Conservation (phyloP, 2,797 vertebrate genomes). For the Microchirus variegatus region DNA sequence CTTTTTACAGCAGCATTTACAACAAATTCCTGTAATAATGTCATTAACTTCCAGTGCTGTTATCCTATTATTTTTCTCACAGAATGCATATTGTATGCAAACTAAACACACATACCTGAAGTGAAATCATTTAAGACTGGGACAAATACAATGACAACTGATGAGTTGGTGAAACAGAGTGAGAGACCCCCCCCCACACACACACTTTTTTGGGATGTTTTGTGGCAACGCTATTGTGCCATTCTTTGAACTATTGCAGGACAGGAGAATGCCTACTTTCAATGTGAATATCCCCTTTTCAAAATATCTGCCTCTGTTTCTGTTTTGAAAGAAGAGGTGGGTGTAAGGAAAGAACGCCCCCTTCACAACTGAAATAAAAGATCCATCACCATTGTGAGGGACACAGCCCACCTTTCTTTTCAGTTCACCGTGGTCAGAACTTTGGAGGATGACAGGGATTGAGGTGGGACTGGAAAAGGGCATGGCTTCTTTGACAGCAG, state of each 20-base stretch:
- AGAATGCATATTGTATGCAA: too few relatives aligned
- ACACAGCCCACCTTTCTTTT: conserved; percentile 46
- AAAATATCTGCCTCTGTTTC: conserved; percentile 5
- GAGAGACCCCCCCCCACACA: too few relatives aligned
- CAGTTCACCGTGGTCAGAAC: conserved; percentile 67
- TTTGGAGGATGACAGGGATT: conserved; percentile 34
- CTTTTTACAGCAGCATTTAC: too few relatives aligned
- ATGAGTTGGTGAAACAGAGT: conserved; percentile 22
- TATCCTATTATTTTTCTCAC: too few relatives aligned
- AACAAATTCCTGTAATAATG: too few relatives aligned
- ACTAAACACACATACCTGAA: conserved; percentile 33
- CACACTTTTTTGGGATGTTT: conserved; percentile 25
- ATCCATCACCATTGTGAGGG: conserved; percentile 39
- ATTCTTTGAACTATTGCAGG: conserved; percentile 9
- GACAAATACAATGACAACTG: background rate
- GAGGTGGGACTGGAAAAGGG: conserved; percentile 28
- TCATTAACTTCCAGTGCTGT: too few relatives aligned
- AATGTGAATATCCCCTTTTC: background rate
- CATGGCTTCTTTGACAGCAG: conserved; percentile 68
- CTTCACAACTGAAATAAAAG: conserved; percentile 39
- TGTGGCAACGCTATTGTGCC: conserved; percentile 8
- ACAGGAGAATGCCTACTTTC: conserved; percentile 20
- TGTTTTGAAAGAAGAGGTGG: conserved; percentile 1
- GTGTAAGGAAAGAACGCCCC: conserved; percentile 8
- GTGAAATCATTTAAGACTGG: conserved; percentile 32